Percentiles rank a stretch among this genome's conserved stretches.
phyloP scores from a whole-genome alignment of 2,797 vertebrate genomes.

The Sebastes flavidus region DNA sequence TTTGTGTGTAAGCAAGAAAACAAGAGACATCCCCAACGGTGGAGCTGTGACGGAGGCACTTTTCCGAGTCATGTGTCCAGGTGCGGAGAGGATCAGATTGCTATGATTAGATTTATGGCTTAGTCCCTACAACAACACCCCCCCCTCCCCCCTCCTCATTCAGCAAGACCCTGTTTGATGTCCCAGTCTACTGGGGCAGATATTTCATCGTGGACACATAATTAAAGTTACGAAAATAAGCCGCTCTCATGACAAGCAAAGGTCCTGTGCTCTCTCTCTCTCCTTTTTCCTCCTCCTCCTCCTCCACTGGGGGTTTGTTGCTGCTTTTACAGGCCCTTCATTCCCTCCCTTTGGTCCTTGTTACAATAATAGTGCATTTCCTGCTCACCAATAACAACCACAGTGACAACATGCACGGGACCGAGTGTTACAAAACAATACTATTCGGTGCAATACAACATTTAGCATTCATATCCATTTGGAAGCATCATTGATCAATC shows the following conservation, averaged over 20 bases:
- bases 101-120: conserved; percentile 64
- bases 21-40: conserved; percentile 29
- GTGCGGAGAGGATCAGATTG: conserved; percentile 75
- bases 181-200: conserved; percentile 27
- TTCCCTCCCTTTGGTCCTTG: conserved; percentile 25
- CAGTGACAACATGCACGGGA: conserved; percentile 20
- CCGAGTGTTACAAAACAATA: not conserved
- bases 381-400: conserved; percentile 60
- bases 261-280: conserved; percentile 14
- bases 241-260: conserved; percentile 43
- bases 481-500: not conserved
- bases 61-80: conserved; percentile 67
- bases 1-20: conserved; percentile 55
- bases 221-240: conserved; percentile 69
- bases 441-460: conserved; percentile 35
- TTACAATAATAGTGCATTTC: conserved; percentile 65
- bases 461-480: conserved; percentile 4
- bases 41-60: conserved; percentile 30
- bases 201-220: conserved; percentile 63
- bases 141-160: conserved; percentile 41
- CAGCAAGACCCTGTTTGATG: conserved; percentile 58
- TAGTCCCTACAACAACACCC: conserved; percentile 45
- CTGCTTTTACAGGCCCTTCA: conserved; percentile 37
- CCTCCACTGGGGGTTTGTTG: conserved; percentile 25
- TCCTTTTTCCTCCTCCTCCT: not conserved